These are phyloP conservation scores for Neodiprion lecontei DNA, from an alignment of 1,140 invertebrate genomes.

Conservation along the genomic window DNA sequence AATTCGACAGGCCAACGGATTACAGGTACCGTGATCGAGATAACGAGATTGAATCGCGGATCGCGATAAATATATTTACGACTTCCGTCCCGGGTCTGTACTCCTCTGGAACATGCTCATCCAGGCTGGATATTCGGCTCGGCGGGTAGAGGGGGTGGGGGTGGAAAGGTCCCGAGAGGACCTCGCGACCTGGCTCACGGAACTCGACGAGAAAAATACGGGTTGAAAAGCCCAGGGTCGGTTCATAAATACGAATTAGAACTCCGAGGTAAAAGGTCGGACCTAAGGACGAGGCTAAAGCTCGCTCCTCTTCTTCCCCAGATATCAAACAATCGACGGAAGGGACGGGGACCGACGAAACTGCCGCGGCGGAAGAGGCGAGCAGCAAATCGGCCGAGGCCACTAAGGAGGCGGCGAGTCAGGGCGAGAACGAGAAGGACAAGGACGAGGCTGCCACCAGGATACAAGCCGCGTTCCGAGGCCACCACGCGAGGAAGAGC, in stretches of 20 bases:
- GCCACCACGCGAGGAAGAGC: conserved; percentile 68
- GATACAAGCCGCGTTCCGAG: conserved; percentile 73
- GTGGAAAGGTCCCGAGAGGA: too few relatives aligned
- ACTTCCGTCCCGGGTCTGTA: too few relatives aligned
- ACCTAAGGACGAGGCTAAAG: too few relatives aligned
- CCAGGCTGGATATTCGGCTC: too few relatives aligned
- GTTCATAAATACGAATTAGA: too few relatives aligned
- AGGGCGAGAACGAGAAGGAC: conserved; percentile 64
- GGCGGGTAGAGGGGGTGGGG: too few relatives aligned
- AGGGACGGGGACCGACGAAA: conserved; percentile 10
- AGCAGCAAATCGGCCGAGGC: conserved; percentile 28
- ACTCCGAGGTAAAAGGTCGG: too few relatives aligned
- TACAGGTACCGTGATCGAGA: background rate
- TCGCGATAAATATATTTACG: background rate
- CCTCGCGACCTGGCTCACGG: too few relatives aligned
- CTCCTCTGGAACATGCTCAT: too few relatives aligned
- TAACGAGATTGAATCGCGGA: background rate
- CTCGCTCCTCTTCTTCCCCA: conserved; percentile 19
- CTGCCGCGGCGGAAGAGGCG: conserved; percentile 30
- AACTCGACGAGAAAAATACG: too few relatives aligned
- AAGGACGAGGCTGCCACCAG: conserved; percentile 70
- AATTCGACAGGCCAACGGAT: background rate
- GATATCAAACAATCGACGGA: conserved; percentile 41
- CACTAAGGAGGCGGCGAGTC: conserved; percentile 13
- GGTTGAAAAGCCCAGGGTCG: too few relatives aligned